These are phyloP conservation scores for Mylabris phalerata DNA, from an alignment of 1,140 invertebrate species.

Conservation along the genomic window DNA sequence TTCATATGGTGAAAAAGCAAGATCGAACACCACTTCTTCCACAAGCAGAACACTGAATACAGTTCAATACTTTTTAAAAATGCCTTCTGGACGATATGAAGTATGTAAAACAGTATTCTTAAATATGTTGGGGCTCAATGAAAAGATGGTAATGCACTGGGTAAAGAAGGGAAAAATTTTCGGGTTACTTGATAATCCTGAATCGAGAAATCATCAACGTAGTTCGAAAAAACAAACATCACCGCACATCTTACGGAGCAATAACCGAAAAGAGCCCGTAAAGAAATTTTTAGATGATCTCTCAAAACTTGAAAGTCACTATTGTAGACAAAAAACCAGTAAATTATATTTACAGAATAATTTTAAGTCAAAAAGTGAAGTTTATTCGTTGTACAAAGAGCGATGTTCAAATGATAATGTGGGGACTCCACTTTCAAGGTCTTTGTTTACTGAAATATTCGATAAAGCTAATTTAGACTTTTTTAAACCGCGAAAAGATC, in stretches of 20 bases:
- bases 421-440: neutral
- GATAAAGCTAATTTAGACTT: neutral
- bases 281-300: constrained; percentile 18
- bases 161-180: neutral
- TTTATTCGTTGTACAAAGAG: constrained; percentile 26
- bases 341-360: constrained; percentile 30
- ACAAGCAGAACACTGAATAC: neutral
- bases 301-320: constrained; percentile 29
- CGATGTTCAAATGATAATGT: constrained; percentile 1
- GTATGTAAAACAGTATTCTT: neutral
- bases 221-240: too few species aligned
- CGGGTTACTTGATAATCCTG: neutral
- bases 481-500: constrained; percentile 4
- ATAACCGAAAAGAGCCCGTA: neutral
- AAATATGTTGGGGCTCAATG: neutral
- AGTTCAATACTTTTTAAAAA: neutral
- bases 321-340: constrained; percentile 23
- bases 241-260: neutral
- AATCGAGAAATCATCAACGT: too few species aligned
- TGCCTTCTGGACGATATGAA: neutral
- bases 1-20: too few species aligned
- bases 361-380: constrained; percentile 21
- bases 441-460: neutral
- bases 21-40: neutral
- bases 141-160: neutral